Percentiles rank a stretch among this genome's conserved stretches.
These are phyloP conservation scores for Aselliscus stoliczkanus DNA, from an alignment of 2,797 vertebrate species.

Conservation along the genomic window DNA sequence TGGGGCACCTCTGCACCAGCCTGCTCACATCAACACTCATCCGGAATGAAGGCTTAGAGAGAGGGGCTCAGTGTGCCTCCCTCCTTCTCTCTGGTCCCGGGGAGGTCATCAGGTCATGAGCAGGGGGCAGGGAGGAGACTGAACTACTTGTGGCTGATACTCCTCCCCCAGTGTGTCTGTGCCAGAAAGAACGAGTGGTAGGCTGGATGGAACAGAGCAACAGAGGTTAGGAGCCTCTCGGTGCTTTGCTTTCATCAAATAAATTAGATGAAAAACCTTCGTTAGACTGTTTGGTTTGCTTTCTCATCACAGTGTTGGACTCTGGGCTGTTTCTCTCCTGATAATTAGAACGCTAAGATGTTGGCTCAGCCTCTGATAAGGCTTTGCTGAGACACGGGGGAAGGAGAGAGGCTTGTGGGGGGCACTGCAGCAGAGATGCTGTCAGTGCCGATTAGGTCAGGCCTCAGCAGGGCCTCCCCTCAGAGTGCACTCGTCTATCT, in stretches of 20 bases:
- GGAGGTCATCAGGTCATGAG: slow-evolving; percentile 8
- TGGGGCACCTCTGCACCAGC: neutral
- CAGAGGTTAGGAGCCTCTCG: neutral
- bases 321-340: slow-evolving; percentile 21
- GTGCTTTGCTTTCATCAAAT: slow-evolving; percentile 7
- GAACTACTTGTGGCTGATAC: neutral
- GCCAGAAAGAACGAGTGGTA: slow-evolving; percentile 2
- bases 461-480: neutral
- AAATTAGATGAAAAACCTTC: slow-evolving; percentile 39
- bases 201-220: neutral
- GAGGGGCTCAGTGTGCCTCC: neutral
- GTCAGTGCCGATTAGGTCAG: neutral
- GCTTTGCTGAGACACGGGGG: neutral
- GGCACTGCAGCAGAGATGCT: neutral
- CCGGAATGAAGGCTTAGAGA: neutral
- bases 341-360: neutral
- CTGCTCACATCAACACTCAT: neutral
- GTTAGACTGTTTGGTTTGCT: slow-evolving; percentile 13
- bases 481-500: neutral
- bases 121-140: neutral
- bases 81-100: neutral
- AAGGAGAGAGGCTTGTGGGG: neutral
- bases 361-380: neutral
- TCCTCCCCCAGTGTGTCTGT: neutral
- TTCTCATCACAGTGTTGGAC: slow-evolving; percentile 6